Evolutionary conservation across 2,113 vertebrate species (phyloP).

Genomic region (Astur gentilis): DNA sequence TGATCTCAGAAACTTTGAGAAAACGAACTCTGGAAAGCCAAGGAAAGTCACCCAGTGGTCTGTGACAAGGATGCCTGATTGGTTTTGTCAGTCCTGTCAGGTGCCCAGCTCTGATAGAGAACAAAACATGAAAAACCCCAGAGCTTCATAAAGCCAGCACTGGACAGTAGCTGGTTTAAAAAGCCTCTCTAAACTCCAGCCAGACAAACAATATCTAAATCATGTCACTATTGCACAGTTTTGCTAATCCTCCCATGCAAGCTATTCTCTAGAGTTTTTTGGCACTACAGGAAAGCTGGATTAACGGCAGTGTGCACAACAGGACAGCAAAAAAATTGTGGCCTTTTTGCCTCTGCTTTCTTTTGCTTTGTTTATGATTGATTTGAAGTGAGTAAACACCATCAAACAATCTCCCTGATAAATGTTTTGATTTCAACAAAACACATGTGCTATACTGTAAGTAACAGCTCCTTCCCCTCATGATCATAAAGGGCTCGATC

Average conservation of each 20-base stretch:
- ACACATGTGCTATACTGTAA: not conserved
- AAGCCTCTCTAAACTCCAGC: not conserved
- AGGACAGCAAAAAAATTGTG: not conserved
- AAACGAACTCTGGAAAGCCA: not conserved
- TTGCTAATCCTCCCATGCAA: not conserved
- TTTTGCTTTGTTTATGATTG: not conserved
- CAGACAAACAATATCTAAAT: not conserved
- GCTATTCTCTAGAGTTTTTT: not conserved
- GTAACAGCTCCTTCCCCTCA: not conserved
- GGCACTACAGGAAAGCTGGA: not conserved
- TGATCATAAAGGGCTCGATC: not conserved
- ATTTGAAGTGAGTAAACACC: not conserved
- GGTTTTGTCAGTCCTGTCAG: no score
- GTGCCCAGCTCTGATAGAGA: not conserved
- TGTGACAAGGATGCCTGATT: not conserved
- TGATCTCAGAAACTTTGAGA: not conserved
- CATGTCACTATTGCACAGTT: not conserved
- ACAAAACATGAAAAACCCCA: not conserved
- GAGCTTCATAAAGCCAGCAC: not conserved
- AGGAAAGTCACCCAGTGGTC: not conserved
- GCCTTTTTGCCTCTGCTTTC: not conserved
- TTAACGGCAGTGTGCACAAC: not conserved
- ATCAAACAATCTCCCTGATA: not conserved
- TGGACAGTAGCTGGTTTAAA: not conserved
- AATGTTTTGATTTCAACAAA: not conserved